Evolutionary conservation across 2,797 vertebrate genomes (phyloP).

Genomic region (Poeciliopsis gracilis): DNA sequence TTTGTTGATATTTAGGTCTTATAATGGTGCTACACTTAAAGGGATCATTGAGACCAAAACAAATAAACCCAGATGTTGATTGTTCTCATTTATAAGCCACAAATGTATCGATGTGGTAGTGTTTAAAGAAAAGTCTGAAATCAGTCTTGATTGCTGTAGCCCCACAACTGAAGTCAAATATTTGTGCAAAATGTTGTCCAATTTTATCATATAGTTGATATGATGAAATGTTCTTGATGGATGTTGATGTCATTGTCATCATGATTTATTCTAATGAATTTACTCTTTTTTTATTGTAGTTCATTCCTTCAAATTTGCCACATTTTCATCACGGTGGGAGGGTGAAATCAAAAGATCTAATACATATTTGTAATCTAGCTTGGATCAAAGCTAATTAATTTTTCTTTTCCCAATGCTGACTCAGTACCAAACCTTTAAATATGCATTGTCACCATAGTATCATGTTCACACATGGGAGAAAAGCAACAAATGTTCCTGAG

Average conservation of each 20-base stretch:
- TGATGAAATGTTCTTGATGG: background rate
- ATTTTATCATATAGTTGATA: background rate
- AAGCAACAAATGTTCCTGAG: constrained; percentile 28
- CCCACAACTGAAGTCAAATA: background rate
- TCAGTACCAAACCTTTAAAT: background rate
- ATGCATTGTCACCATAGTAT: constrained; percentile 10
- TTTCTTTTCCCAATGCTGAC: background rate
- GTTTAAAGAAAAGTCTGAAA: background rate
- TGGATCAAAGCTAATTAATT: background rate
- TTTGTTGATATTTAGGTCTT: background rate
- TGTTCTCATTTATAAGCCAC: constrained; percentile 4
- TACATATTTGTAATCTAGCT: background rate
- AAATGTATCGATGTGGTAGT: background rate
- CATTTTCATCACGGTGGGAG: no score
- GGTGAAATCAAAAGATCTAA: background rate
- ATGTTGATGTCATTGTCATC: background rate
- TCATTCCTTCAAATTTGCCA: background rate
- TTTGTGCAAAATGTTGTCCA: background rate
- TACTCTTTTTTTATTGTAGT: background rate
- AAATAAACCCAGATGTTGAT: background rate
- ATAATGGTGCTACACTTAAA: background rate
- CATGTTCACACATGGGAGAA: constrained; percentile 13
- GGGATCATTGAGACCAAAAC: background rate
- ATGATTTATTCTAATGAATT: constrained; percentile 5
- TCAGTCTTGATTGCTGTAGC: background rate